A percentile compares a stretch with the other conserved stretches of the same genome.
phyloP scores from a whole-genome alignment of 2,888 invertebrate genomes.

The Onthophagus sagittarius region DNA sequence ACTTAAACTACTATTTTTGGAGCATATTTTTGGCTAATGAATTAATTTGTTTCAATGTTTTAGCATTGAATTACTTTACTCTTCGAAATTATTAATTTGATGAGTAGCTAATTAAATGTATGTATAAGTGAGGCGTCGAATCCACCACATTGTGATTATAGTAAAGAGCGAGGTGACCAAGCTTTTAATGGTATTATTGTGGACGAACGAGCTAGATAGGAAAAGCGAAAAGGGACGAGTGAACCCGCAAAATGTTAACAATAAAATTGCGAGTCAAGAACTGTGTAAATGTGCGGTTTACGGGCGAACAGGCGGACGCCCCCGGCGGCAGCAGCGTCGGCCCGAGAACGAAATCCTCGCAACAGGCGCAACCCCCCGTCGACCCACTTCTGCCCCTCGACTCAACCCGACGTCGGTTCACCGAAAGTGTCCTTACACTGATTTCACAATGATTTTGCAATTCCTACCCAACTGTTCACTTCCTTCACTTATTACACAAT shows the following conservation, averaged over 20 bases:
- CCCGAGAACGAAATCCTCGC: neutral
- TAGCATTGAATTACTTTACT: too few species aligned
- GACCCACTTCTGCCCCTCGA: neutral
- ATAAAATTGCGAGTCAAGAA: slow-evolving; percentile 24
- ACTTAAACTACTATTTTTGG: too few species aligned
- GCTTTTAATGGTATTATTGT: neutral
- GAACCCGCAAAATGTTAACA: slow-evolving; percentile 21
- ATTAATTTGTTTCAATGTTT: too few species aligned
- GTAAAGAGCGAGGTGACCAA: neutral
- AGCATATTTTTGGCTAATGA: too few species aligned
- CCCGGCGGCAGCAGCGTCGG: neutral
- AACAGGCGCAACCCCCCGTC: neutral
- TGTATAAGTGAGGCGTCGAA: neutral
- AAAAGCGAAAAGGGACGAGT: slow-evolving; percentile 6
- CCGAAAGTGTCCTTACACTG: slow-evolving; percentile 11
- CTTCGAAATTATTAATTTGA: too few species aligned
- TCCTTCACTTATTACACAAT: neutral
- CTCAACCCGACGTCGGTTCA: slow-evolving; percentile 3
- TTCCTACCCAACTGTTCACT: neutral
- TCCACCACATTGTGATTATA: neutral
- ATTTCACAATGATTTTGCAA: slow-evolving; percentile 4
- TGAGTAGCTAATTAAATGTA: too few species aligned
- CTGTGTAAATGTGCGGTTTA: slow-evolving; percentile 24
- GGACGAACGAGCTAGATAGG: neutral
- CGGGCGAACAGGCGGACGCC: slow-evolving; percentile 20